phyloP scores from a whole-genome alignment of 2,113 vertebrate species.

The Brachypteracias leptosomus region DNA sequence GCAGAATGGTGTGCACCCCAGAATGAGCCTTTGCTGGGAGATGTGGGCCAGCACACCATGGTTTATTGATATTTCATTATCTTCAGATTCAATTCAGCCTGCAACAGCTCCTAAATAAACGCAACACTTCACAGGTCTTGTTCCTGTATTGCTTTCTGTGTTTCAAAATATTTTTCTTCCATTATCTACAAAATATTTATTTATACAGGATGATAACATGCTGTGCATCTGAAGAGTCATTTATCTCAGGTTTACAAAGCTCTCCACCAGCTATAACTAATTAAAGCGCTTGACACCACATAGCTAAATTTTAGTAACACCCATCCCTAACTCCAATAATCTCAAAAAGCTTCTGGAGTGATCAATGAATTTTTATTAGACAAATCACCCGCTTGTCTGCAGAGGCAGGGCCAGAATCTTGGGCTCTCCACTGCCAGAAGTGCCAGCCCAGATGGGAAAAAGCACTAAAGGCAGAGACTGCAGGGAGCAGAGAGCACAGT shows the following conservation, averaged over 20 bases:
- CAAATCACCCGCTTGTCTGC: not conserved
- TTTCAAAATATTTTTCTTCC: not conserved
- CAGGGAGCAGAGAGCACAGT: not conserved
- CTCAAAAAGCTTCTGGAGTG: not conserved
- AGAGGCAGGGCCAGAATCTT: not conserved
- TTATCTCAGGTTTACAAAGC: not conserved
- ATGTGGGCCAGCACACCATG: not conserved
- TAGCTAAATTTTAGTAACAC: not conserved
- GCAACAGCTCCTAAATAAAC: not conserved
- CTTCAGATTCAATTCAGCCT: not conserved
- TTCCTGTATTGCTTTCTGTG: not conserved
- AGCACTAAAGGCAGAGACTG: not conserved
- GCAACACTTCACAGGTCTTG: not conserved
- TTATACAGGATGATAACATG: not conserved
- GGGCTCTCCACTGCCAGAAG: not conserved
- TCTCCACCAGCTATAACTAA: not conserved
- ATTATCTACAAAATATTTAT: not conserved
- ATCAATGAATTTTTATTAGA: not conserved
- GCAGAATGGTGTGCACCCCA: not conserved
- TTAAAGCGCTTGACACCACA: not conserved
- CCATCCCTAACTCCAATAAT: not conserved
- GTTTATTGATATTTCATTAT: not conserved
- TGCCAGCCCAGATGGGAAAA: not conserved
- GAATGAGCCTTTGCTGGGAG: not conserved
- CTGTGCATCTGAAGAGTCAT: not conserved